These are phyloP conservation scores for Leucopternis melanops DNA, from an alignment of 2,113 vertebrate species.

Conservation along the genomic window DNA sequence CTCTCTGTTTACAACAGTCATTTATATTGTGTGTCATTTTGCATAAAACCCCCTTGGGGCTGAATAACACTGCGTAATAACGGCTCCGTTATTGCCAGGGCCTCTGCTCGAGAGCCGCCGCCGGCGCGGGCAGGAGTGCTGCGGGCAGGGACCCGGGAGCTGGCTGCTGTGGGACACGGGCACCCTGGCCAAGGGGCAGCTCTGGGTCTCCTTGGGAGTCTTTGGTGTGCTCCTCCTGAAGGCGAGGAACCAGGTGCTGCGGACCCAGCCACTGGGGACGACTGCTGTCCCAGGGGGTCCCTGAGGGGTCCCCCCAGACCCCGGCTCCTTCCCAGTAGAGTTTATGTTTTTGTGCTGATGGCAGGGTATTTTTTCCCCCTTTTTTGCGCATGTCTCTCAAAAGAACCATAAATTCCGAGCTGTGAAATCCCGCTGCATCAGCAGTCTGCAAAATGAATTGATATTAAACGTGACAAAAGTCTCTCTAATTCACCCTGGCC, in stretches of 20 bases:
- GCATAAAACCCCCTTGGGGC: conserved; percentile 43
- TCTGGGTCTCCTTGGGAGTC: not conserved
- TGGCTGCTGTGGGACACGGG: accelerated
- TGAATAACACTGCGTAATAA: not conserved
- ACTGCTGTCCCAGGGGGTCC: not conserved
- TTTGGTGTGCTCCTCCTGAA: accelerated
- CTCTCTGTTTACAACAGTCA: conserved; percentile 70
- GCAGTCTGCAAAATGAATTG: conserved; percentile 85
- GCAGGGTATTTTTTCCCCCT: conserved; percentile 71
- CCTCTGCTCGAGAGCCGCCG: not conserved
- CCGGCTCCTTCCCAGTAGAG: not conserved
- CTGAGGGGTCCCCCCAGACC: not conserved
- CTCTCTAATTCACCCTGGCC: conserved; percentile 79
- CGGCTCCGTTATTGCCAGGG: not conserved
- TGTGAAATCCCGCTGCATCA: conserved; percentile 80
- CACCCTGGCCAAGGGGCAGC: not conserved
- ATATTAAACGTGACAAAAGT: conserved; percentile 84
- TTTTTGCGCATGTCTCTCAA: conserved; percentile 78
- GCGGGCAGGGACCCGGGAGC: not conserved
- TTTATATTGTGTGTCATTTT: conserved; percentile 62
- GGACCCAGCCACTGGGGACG: not conserved
- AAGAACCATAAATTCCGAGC: conserved; percentile 82
- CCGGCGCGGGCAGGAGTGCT: accelerated
- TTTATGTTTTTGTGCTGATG: conserved; percentile 74
- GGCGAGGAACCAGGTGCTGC: not conserved